Evolutionary conservation across 2,888 invertebrate genomes (phyloP).

Genomic region (Strigamia crassipes): DNA sequence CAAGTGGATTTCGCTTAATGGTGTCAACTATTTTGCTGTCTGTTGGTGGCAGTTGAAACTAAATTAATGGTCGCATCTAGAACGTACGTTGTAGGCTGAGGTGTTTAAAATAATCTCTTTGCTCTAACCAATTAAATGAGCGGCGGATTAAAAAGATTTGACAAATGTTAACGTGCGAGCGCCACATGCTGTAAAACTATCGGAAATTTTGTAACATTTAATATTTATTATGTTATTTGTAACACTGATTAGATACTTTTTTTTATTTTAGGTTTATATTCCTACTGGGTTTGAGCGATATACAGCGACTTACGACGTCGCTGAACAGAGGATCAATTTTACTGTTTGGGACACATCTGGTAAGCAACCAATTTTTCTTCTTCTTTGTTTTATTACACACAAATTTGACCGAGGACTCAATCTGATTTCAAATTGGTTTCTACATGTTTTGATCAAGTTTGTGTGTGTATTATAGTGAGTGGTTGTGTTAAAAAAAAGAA

Average conservation of each 20-base stretch:
- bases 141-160: background rate
- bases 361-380: slow-evolving; percentile 55
- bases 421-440: too few relatives aligned
- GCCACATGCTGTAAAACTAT: too few relatives aligned
- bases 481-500: background rate
- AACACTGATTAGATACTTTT: background rate
- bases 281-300: slow-evolving; percentile 70
- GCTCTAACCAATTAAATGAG: background rate
- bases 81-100: background rate
- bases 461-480: background rate
- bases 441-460: too few relatives aligned
- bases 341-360: slow-evolving; percentile 70
- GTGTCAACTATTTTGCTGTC: background rate
- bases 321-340: slow-evolving; percentile 66
- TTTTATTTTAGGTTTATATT: slow-evolving; percentile 63
- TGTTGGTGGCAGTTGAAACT: background rate
- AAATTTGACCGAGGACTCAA: too few relatives aligned
- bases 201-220: background rate
- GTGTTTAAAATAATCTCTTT: background rate
- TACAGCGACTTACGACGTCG: slow-evolving; percentile 65
- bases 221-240: too few relatives aligned
- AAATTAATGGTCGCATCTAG: background rate
- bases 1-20: background rate
- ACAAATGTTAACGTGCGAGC: background rate
- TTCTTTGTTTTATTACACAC: background rate